These are phyloP conservation scores for Cochlearius cochlearius DNA, from an alignment of 2,113 vertebrate species.

Conservation along the genomic window DNA sequence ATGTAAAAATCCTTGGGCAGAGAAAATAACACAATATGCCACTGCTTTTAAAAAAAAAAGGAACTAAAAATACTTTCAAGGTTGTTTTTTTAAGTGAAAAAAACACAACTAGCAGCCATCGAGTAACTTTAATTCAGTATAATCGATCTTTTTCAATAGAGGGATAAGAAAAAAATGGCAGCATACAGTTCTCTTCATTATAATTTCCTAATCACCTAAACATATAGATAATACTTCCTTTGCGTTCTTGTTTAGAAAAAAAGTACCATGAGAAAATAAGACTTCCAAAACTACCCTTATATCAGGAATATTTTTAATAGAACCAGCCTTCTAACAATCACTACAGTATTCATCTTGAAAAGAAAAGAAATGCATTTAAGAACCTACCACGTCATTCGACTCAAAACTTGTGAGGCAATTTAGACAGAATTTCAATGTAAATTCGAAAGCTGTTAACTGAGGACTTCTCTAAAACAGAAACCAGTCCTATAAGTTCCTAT, in stretches of 20 bases:
- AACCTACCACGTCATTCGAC: slow-evolving; percentile 1
- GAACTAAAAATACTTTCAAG: neutral
- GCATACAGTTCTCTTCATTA: neutral
- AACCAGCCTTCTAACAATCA: neutral
- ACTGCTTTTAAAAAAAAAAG: neutral
- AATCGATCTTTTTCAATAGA: slow-evolving; percentile 9
- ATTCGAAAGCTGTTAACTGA: neutral
- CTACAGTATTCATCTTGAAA: neutral
- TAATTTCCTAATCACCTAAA: slow-evolving; percentile 20
- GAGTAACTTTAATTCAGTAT: neutral
- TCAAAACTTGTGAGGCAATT: neutral
- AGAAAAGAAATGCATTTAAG: slow-evolving; percentile 9
- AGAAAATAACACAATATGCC: neutral
- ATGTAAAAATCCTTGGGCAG: neutral
- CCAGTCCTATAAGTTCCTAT: neutral
- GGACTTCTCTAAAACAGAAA: neutral
- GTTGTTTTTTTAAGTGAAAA: neutral
- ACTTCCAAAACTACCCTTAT: neutral
- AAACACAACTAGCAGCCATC: neutral
- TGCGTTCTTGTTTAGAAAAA: neutral
- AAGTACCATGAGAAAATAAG: neutral
- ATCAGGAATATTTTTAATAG: slow-evolving; percentile 25
- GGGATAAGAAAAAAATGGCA: neutral
- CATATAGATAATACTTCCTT: neutral
- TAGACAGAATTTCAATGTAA: neutral